Conservation (phyloP, 2,113 vertebrate genomes). For the Eulemur rufifrons region DNA sequence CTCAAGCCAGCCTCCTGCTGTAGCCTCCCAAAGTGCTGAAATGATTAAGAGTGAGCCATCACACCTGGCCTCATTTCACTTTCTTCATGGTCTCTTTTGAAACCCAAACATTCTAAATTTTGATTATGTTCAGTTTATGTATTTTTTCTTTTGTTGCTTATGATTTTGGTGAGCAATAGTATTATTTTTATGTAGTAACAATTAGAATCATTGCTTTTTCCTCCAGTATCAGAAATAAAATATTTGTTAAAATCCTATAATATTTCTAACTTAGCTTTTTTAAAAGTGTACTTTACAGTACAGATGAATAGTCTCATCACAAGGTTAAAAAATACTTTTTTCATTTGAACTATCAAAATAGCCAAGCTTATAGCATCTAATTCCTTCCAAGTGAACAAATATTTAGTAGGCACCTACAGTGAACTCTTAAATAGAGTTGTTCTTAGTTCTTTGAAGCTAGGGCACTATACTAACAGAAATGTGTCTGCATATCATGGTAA, state of each 20-base stretch:
- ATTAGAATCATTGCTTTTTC: not conserved
- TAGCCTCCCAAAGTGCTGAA: no score
- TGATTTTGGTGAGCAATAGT: not conserved
- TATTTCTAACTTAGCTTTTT: conserved; percentile 5
- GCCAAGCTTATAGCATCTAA: not conserved
- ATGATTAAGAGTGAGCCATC: no score
- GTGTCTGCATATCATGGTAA: not conserved
- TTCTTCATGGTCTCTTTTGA: not conserved
- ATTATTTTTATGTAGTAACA: not conserved
- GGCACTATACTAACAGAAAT: not conserved
- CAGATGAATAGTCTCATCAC: not conserved
- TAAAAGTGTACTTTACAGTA: not conserved
- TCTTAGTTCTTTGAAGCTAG: not conserved
- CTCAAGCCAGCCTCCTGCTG: not conserved
- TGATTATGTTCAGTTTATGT: not conserved
- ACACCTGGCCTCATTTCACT: not conserved
- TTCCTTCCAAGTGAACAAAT: conserved; percentile 21
- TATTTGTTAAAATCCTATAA: not conserved
- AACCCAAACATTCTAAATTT: not conserved
- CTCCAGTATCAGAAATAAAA: conserved; percentile 7
- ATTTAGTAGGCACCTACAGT: not conserved
- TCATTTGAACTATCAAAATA: not conserved
- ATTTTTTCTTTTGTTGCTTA: not conserved
- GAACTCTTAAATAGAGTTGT: not conserved
- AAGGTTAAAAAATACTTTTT: not conserved